Evolutionary conservation across 2,888 invertebrate genomes (phyloP).

Genomic region (Scelioninae gen. 2): DNA sequence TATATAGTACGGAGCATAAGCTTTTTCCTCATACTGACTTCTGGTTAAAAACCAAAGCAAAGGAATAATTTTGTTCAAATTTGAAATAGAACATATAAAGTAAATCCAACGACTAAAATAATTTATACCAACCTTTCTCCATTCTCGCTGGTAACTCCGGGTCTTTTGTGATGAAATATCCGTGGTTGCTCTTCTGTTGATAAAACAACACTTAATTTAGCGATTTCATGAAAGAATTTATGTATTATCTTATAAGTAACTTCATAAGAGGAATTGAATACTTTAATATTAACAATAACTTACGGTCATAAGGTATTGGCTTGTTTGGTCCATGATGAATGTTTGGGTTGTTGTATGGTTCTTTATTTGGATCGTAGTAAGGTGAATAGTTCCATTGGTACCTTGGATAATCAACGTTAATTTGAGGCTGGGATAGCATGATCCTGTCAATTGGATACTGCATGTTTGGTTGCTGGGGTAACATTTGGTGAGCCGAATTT

Average conservation of each 20-base stretch:
- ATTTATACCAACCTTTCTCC: conserved; percentile 61
- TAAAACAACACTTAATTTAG: too few species aligned
- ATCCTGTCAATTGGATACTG: conserved; percentile 66
- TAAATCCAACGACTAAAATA: neutral
- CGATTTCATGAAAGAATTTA: too few species aligned
- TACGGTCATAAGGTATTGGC: conserved; percentile 68
- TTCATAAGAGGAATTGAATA: too few species aligned
- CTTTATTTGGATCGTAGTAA: conserved; percentile 69
- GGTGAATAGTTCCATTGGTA: conserved; percentile 71
- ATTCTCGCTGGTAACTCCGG: conserved; percentile 66
- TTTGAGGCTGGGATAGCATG: conserved; percentile 63
- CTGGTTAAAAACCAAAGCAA: conserved; percentile 1
- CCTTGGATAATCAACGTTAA: conserved; percentile 63
- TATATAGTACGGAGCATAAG: conserved; percentile 65
- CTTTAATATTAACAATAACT: too few species aligned
- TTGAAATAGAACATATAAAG: too few species aligned
- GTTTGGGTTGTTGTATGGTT: conserved; percentile 63
- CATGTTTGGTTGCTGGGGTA: conserved; percentile 64
- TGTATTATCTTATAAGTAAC: too few species aligned
- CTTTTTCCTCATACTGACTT: conserved; percentile 59
- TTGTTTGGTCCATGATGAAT: conserved; percentile 64
- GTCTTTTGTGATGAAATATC: conserved; percentile 70
- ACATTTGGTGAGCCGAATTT: conserved; percentile 62
- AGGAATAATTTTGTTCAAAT: too few species aligned
- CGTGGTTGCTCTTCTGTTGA: conserved; percentile 66